Evolutionary conservation across 1,140 invertebrate genomes (phyloP), one percentile per base, ranked within the genome.

Genomic region (Heliothis virescens): DNA sequence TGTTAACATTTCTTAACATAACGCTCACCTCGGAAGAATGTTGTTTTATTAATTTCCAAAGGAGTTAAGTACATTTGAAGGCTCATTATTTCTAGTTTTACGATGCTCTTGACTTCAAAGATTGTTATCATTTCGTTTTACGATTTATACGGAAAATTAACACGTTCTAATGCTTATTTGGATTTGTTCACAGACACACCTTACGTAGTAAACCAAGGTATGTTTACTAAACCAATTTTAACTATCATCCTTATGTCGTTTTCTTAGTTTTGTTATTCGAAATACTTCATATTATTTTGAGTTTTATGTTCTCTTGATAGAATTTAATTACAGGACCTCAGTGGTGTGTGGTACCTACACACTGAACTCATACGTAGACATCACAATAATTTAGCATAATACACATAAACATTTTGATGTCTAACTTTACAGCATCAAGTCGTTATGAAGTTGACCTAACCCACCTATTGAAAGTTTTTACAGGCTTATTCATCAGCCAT

Each of bases 121-220:
- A 18, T 16, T n/a, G 29, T 65, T 47, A 48, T 21, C 16, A 13
- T 48, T 16, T 15, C 5, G 41, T 65, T 65, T 65, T 41, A 21
- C 34, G 18, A 67, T 67, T 67, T 67, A 48, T 18, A 48, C 63
- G 47, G 41, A 47, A 34, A 65, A 65, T 67, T 67, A 67, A 18
- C 16, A 67, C 63, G 16, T 65, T 16, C n/a, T 57, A 18, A 41
- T 18, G 29, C 12, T 12, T 48, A 41, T 67, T 67, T 48, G 41
- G 16, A 48, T 48, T 48, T 16, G n/a, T n/a, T 41, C 55, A 57
- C 18, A 57, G 4, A 16, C 53, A 55, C n/a, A 9, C 9, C 3
- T 4, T 9, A 16, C 53, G 34, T 9, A 63, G 41, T n/a, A 26
- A 59, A 13, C 18, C 21, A 59, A 59, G 57, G 57, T 12, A 26